A percentile compares a stretch with the other conserved stretches of the same genome.
These are phyloP conservation scores for Hyalella azteca DNA, from an alignment of 2,888 invertebrate genomes.

Conservation along the genomic window DNA sequence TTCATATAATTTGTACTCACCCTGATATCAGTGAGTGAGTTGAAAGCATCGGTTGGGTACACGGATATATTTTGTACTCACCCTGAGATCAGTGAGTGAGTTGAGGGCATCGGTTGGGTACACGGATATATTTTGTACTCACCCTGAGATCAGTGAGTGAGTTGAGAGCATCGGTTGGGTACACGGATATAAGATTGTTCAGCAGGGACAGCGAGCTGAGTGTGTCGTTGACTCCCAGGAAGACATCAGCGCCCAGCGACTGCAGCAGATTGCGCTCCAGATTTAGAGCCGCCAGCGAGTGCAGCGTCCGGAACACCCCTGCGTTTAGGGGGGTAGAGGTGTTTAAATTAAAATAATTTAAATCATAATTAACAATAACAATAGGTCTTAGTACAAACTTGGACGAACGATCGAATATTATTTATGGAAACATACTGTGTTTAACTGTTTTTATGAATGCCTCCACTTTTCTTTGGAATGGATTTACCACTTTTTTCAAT, in stretches of 20 bases:
- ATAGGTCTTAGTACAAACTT: too few relatives aligned
- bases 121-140: conserved; percentile 72
- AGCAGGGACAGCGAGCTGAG: conserved; percentile 86
- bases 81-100: conserved; percentile 77
- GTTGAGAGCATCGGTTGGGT: conserved; percentile 81
- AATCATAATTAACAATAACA: too few relatives aligned
- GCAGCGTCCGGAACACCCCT: conserved; percentile 67
- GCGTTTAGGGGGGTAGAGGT: too few relatives aligned
- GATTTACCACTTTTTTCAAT: too few relatives aligned
- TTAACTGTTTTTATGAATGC: too few relatives aligned
- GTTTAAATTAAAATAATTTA: too few relatives aligned
- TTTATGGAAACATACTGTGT: too few relatives aligned
- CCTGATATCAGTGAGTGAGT: conserved; percentile 77
- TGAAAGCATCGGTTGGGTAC: conserved; percentile 82
- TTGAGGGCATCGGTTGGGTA: conserved; percentile 83
- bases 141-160: conserved; percentile 78
- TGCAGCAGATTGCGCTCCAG: conserved; percentile 87
- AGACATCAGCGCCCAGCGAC: conserved; percentile 76
- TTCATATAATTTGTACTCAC: too few relatives aligned
- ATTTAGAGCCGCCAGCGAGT: conserved; percentile 83
- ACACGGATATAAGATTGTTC: conserved; percentile 86
- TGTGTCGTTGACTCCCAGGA: conserved; percentile 78
- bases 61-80: conserved; percentile 79
- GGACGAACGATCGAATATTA: too few relatives aligned
- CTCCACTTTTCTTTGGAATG: too few relatives aligned